These are phyloP conservation scores for Dynastes tityus DNA, from an alignment of 2,888 invertebrate species.

Conservation along the genomic window DNA sequence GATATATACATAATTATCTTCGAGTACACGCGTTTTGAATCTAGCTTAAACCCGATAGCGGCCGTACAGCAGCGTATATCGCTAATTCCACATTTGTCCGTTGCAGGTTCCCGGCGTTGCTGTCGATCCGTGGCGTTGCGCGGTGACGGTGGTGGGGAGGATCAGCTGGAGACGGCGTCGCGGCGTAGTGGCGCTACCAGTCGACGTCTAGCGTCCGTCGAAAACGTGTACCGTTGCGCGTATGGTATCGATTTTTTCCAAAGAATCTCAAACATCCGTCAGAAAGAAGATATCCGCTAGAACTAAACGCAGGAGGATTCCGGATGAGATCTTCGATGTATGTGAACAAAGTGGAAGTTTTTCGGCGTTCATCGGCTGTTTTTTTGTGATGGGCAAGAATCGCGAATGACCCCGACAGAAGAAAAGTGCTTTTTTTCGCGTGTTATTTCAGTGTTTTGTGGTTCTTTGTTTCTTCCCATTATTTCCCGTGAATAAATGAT, in stretches of 20 bases:
- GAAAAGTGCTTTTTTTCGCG: constrained; percentile 46
- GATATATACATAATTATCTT: too few relatives aligned
- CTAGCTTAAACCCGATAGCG: too few relatives aligned
- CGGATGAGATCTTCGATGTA: constrained; percentile 48
- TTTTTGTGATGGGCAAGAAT: constrained; percentile 61
- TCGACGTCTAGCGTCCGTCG: constrained; percentile 73
- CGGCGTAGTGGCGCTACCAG: constrained; percentile 73
- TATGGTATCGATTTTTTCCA: constrained; percentile 53
- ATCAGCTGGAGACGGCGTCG: constrained; percentile 64
- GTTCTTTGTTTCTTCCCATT: neutral
- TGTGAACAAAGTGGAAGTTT: constrained; percentile 50
- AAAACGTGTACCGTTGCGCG: constrained; percentile 59
- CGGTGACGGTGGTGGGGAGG: constrained; percentile 9
- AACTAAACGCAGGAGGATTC: neutral
- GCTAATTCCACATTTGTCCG: constrained; percentile 63
- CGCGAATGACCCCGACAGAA: constrained; percentile 46
- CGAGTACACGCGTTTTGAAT: too few relatives aligned
- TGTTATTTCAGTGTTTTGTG: constrained; percentile 48
- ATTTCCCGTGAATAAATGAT: neutral
- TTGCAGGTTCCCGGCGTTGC: constrained; percentile 70
- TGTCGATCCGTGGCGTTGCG: constrained; percentile 58
- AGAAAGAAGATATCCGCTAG: constrained; percentile 22
- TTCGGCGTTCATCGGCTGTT: constrained; percentile 36
- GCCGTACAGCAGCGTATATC: neutral
- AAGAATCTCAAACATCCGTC: constrained; percentile 23